Percentiles rank a stretch among this genome's conserved stretches.
Evolutionary conservation across 2,888 invertebrate genomes (phyloP).

Genomic region (Lasioglossum malachurum): DNA sequence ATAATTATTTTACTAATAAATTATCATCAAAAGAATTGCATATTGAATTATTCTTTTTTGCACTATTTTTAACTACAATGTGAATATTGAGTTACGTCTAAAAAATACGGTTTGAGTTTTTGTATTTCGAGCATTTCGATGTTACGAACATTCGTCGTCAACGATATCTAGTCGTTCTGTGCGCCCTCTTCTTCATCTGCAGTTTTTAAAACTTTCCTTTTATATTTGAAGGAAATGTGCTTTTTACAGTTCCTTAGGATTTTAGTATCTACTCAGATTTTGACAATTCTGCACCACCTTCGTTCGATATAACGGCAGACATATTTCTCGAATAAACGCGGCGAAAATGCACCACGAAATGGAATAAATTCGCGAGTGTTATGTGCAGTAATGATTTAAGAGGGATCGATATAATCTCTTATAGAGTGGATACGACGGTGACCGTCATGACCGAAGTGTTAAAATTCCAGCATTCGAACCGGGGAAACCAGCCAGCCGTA

Average conservation of each 20-base stretch:
- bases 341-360: not conserved
- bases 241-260: not conserved
- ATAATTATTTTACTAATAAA: not conserved
- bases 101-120: not conserved
- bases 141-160: not conserved
- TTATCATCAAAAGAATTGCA: not conserved
- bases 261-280: not conserved
- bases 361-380: conserved; percentile 28
- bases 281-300: not conserved
- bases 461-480: conserved; percentile 68
- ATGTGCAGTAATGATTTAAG: conserved; percentile 53
- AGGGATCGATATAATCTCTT: conserved; percentile 68
- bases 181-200: not conserved
- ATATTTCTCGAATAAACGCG: conserved; percentile 9
- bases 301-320: not conserved
- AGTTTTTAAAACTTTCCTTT: not conserved
- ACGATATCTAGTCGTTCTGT: not conserved
- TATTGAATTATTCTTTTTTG: no score
- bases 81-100: not conserved
- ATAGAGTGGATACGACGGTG: conserved; percentile 62
- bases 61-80: no score
- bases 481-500: conserved; percentile 67
- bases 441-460: conserved; percentile 70
- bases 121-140: not conserved
- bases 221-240: not conserved